A percentile compares a stretch with the other conserved stretches of the same genome.
phyloP scores from a whole-genome alignment of 2,797 vertebrate species.

The Amphiprion clarkii region DNA sequence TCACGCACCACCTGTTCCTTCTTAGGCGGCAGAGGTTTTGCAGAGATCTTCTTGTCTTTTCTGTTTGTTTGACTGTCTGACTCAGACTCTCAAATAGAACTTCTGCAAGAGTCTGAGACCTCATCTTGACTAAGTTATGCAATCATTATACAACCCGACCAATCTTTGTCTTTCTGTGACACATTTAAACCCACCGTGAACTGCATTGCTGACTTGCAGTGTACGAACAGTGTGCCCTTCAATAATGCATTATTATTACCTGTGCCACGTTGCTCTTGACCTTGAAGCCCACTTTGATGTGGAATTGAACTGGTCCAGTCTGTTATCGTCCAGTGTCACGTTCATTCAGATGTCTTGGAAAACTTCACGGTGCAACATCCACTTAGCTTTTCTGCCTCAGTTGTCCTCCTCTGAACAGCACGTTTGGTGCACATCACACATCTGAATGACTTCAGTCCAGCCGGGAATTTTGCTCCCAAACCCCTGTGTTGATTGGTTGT shows the following conservation, averaged over 20 bases:
- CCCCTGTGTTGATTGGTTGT: not conserved
- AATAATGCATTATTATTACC: slow-evolving; percentile 9
- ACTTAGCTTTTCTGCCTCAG: slow-evolving; percentile 29
- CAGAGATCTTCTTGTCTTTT: not conserved
- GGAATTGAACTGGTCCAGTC: not conserved
- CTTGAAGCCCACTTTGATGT: not conserved
- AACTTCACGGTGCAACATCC: slow-evolving; percentile 4
- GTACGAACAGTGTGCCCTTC: not conserved
- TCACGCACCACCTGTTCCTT: slow-evolving; percentile 12
- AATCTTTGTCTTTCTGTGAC: slow-evolving; percentile 13
- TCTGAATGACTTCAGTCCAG: slow-evolving; percentile 24
- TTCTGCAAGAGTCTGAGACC: not conserved
- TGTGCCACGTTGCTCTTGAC: not conserved
- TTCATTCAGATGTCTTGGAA: slow-evolving; percentile 1
- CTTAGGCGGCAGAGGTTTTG: not conserved
- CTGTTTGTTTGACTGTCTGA: slow-evolving; percentile 1
- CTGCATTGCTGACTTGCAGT: not conserved
- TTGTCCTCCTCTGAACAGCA: slow-evolving; percentile 13
- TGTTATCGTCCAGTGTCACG: not conserved
- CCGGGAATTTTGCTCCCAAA: slow-evolving; percentile 9
- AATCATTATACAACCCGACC: not conserved
- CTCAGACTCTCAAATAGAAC: not conserved
- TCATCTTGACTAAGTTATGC: not conserved
- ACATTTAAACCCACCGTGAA: slow-evolving; percentile 23
- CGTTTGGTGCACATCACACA: slow-evolving; percentile 30